phyloP scores from a whole-genome alignment of 2,797 vertebrate genomes.

The Notoglanidium macrostoma region DNA sequence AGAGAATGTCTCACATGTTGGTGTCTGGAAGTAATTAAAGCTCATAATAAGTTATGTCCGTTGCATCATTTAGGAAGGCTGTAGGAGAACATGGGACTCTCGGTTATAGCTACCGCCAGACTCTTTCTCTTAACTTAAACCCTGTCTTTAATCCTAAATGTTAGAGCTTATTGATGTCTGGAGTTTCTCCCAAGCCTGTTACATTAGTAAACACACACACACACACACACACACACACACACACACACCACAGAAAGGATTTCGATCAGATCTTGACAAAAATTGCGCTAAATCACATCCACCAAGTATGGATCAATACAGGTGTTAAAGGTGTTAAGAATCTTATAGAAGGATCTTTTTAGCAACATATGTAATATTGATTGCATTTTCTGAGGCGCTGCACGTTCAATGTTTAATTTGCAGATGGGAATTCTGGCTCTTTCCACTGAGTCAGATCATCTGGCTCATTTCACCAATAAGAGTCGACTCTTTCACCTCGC shows the following conservation, averaged over 20 bases:
- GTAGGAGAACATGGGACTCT: neutral
- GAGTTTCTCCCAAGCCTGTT: slow-evolving; percentile 1
- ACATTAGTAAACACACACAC: neutral
- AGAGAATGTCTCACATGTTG: neutral
- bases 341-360: slow-evolving; percentile 36
- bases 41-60: neutral
- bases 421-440: neutral
- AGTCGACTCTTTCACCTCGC: neutral
- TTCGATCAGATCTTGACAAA: neutral
- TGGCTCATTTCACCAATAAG: neutral
- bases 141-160: neutral
- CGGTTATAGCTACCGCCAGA: neutral
- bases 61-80: neutral
- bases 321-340: slow-evolving; percentile 41
- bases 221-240: neutral
- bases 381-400: neutral
- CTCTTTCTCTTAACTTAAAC: neutral
- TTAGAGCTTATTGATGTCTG: neutral
- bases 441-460: neutral
- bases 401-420: neutral
- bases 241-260: neutral
- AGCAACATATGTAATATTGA: slow-evolving; percentile 42
- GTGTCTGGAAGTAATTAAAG: neutral
- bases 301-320: slow-evolving; percentile 37
- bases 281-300: slow-evolving; percentile 5